Evolutionary conservation across 1,140 invertebrate genomes (phyloP).

Genomic region (Aphelinus certus): DNA sequence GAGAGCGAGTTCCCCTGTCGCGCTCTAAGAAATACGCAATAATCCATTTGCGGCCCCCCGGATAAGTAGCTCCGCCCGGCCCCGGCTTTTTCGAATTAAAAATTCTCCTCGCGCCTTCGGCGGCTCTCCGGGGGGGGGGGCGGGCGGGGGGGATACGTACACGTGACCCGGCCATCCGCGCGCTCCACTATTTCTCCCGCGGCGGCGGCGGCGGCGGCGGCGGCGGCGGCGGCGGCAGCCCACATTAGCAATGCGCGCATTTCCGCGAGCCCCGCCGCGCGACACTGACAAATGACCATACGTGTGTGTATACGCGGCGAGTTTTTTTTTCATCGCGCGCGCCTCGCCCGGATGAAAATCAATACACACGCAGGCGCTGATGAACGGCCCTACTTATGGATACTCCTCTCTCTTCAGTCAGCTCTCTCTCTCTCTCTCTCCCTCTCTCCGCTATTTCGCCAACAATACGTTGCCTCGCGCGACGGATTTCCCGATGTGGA

Average conservation of each 20-base stretch:
- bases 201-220: too few species aligned
- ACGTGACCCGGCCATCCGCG: too few species aligned
- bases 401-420: too few species aligned
- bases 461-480: not conserved
- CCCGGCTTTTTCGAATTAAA: conserved; percentile 1
- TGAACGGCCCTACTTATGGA: conserved; percentile 19
- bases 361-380: conserved; percentile 1
- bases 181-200: too few species aligned
- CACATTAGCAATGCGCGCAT: conserved; percentile 25
- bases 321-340: conserved; percentile 5
- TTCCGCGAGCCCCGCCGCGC: not conserved
- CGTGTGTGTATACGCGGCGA: not conserved
- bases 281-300: conserved; percentile 26
- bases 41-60: not conserved
- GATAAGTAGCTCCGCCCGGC: too few species aligned
- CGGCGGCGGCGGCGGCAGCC: not conserved
- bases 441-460: not conserved
- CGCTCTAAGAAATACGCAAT: not conserved
- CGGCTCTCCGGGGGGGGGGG: too few species aligned
- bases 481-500: conserved; percentile 30
- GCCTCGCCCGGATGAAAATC: not conserved
- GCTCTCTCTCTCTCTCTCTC: too few species aligned
- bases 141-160: too few species aligned
- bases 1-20: too few species aligned
- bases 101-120: conserved; percentile 13